A percentile compares a stretch with the other conserved stretches of the same genome.
These are phyloP conservation scores for Catostylus mosaicus DNA, from an alignment of 30 jellyfish, hydroid and myxozoan genomes.

Conservation along the genomic window DNA sequence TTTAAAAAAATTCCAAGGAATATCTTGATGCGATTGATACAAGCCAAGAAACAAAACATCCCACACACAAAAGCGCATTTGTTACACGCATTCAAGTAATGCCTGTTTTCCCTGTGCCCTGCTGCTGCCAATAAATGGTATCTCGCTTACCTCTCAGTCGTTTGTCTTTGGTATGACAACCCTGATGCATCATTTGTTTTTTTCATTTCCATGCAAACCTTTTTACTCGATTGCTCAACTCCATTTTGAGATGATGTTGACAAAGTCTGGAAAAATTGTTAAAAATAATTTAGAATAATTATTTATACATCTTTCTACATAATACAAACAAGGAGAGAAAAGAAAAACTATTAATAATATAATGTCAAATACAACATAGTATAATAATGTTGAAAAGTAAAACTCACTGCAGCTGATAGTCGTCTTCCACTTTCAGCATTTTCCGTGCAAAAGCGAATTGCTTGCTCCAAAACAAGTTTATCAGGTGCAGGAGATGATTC, in stretches of 20 bases:
- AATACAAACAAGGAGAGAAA: too few species aligned
- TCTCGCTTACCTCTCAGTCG: not conserved
- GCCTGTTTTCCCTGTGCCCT: too few species aligned
- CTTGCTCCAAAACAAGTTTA: slow-evolving; percentile 56
- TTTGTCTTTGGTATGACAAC: not conserved
- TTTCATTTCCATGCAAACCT: not conserved
- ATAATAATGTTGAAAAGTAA: too few species aligned
- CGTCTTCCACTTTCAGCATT: slow-evolving; percentile 57
- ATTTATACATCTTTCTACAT: too few species aligned
- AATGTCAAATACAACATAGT: too few species aligned
- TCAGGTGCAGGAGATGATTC: slow-evolving; percentile 62
- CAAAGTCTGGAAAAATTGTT: not conserved
- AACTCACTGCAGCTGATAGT: slow-evolving; percentile 50
- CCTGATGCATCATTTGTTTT: not conserved
- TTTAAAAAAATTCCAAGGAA: too few species aligned
- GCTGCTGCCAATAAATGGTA: not conserved
- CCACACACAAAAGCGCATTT: too few species aligned
- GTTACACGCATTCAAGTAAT: too few species aligned
- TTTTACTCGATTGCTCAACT: not conserved
- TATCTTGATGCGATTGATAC: too few species aligned
- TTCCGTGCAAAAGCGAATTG: slow-evolving; percentile 43
- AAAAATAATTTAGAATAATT: too few species aligned
- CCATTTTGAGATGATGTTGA: not conserved
- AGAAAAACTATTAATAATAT: too few species aligned
- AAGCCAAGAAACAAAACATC: too few species aligned